Evolutionary conservation across 2,888 invertebrate species (phyloP), one percentile per base, ranked within the genome.

Genomic region (Caenorhabditis sp.): DNA sequence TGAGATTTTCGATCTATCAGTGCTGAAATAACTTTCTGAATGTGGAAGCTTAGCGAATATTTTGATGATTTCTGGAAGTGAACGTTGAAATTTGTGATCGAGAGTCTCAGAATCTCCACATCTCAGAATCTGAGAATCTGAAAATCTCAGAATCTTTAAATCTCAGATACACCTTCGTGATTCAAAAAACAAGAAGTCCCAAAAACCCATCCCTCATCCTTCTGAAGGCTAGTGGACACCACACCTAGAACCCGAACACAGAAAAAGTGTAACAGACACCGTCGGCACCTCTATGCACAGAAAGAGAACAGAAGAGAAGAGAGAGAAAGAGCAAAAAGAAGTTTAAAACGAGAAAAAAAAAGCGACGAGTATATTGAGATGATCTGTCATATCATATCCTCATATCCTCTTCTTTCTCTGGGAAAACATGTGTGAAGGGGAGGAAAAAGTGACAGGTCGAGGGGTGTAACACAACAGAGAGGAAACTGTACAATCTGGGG

Each of bases 301-400:
- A 35, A 8, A 38, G 38, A 38, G 59, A 49, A 54, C 4, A 14
- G 14, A 47, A 28, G 61, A 70, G 47, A 54, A 38, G 59, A 51
- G 35, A 26, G 59, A 41, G n/a, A 7, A 47, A 35, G 58, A 38
- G 22, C 49, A 24, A 38, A 12, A 38, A 59, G 58, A 75, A 31
- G 28, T 63, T 79, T 79, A 70, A 66, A 73, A 66, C 64, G 38
- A 31, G 12, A 38, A 38, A 38, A 35, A 35, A 38, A 38, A 12
- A 38, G 38, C 12, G 2, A 61, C 14, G 35, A 54, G 31, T 44
- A 44, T 49, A 38, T 38, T 24, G 22, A 54, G 63, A 28, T 24
- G 49, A 56, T 47, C 79, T 73, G 70, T 80, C 72, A 80, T 66
- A 66, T 72, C 72, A 73, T 58, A 66, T 72, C 72, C 66, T 70